A percentile compares a stretch with the other conserved stretches of the same genome.
These are phyloP conservation scores for Heliangelus exortis DNA, from an alignment of 2,797 vertebrate genomes.

Conservation along the genomic window DNA sequence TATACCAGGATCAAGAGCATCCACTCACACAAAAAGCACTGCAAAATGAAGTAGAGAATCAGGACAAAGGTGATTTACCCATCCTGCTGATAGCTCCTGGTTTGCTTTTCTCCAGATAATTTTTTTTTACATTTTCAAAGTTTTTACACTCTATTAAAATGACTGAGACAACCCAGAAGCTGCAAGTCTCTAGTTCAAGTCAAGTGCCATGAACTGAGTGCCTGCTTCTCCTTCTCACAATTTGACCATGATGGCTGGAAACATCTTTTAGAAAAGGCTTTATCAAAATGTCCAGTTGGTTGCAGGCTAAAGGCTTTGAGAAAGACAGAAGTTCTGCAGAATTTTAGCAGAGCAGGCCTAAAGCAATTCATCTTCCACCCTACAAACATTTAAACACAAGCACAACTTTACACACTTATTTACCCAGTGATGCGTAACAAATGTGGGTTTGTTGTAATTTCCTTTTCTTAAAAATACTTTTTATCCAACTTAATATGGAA, in stretches of 20 bases:
- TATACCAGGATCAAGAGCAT: neutral
- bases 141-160: neutral
- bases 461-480: conserved; percentile 27
- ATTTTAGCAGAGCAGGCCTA: neutral
- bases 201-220: neutral
- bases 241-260: neutral
- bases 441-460: neutral
- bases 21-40: rapidly evolving
- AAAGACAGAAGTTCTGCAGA: neutral
- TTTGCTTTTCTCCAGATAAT: neutral
- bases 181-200: neutral
- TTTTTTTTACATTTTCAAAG: neutral
- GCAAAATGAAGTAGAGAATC: neutral
- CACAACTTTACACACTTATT: neutral
- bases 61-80: neutral
- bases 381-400: neutral
- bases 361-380: neutral
- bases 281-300: neutral
- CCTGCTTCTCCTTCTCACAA: neutral
- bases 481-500: conserved; percentile 25
- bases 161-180: neutral
- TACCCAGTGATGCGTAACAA: neutral
- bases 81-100: neutral
- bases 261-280: neutral
- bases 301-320: neutral